Percentiles rank a stretch among this genome's conserved stretches.
Conservation (phyloP, 23 tunicate species). For the Pegea sp. region DNA sequence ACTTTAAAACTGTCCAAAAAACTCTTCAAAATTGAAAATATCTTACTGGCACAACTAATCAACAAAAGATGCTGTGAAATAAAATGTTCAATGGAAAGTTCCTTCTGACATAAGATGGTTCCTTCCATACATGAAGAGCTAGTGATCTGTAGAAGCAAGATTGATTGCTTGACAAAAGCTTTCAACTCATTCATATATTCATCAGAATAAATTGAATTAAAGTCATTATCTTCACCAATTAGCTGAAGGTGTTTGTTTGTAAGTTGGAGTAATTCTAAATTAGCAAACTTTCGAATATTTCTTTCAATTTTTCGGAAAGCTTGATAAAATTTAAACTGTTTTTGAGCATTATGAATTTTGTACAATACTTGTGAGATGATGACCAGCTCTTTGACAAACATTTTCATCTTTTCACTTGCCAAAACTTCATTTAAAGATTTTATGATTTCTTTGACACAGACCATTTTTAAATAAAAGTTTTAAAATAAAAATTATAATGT, state of each 20-base stretch:
- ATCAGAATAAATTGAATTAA: not conserved
- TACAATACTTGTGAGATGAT: not conserved
- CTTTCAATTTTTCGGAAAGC: not conserved
- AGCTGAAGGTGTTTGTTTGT: not conserved
- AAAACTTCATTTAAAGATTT: not conserved
- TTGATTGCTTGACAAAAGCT: not conserved
- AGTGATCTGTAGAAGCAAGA: not conserved
- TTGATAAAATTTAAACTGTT: not conserved
- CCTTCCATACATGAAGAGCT: not conserved
- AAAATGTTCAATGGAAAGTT: too few relatives aligned
- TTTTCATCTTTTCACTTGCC: not conserved
- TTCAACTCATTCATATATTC: not conserved
- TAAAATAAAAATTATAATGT: too few relatives aligned
- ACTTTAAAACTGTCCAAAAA: too few relatives aligned
- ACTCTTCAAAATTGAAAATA: too few relatives aligned
- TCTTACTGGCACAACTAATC: too few relatives aligned
- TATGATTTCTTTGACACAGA: not conserved
- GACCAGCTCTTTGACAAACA: not conserved
- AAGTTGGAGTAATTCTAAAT: not conserved
- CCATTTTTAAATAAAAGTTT: not conserved
- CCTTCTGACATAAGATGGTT: too few relatives aligned
- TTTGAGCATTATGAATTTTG: conserved; percentile 1
- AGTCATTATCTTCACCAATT: not conserved
- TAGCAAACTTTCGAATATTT: not conserved
- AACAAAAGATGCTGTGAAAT: too few relatives aligned